These are phyloP conservation scores for Drosophila hawaiiensis DNA, from an alignment of 2,888 invertebrate species.

Conservation along the genomic window DNA sequence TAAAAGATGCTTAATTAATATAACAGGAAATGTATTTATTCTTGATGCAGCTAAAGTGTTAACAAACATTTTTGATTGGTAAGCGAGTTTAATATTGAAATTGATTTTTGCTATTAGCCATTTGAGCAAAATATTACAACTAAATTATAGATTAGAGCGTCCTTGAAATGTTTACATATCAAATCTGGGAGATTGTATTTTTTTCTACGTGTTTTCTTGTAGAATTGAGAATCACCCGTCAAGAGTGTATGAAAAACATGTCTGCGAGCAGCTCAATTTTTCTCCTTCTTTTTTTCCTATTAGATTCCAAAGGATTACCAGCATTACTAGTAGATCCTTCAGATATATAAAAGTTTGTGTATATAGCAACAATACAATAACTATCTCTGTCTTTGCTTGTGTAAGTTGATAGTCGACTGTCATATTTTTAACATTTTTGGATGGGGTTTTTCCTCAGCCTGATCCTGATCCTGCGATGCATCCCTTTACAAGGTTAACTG, in stretches of 20 bases:
- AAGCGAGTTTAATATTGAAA: background rate
- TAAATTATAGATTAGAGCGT: background rate
- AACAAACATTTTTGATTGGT: background rate
- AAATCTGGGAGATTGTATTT: background rate
- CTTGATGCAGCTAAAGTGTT: accelerated
- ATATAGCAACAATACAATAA: no score
- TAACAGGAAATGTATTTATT: no score
- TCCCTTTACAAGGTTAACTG: no score
- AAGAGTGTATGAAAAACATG: background rate
- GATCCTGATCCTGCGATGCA: no score
- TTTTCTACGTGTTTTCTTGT: background rate
- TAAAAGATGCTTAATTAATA: background rate
- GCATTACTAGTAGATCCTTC: background rate
- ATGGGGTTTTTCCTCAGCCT: no score
- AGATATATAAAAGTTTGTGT: no score
- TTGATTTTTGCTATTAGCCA: background rate
- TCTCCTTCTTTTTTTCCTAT: background rate
- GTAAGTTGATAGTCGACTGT: no score
- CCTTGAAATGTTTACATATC: background rate
- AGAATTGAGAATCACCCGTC: no score
- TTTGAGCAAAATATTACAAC: background rate
- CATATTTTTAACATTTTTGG: no score
- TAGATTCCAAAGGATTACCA: background rate
- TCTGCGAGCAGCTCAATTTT: background rate
- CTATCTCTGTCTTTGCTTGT: no score